phyloP scores from a whole-genome alignment of 2,797 vertebrate genomes.

The Sebastes dallii region DNA sequence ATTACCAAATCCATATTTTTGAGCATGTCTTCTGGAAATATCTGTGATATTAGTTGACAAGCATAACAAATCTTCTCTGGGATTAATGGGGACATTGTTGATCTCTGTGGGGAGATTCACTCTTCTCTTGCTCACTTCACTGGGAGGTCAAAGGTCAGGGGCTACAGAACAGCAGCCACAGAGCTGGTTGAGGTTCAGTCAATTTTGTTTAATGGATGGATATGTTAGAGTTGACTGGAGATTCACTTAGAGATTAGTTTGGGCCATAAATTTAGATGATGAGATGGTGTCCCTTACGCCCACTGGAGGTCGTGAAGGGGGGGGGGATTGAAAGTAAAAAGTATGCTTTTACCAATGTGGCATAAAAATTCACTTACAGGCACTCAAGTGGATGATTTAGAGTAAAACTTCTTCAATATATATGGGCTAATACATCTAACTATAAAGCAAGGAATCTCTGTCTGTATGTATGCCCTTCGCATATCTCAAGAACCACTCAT shows the following conservation, averaged over 20 bases:
- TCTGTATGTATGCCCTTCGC: no score
- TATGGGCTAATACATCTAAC: not conserved
- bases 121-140: not conserved
- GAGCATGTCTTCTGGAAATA: not conserved
- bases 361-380: not conserved
- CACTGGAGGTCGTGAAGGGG: not conserved
- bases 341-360: not conserved
- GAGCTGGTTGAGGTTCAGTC: not conserved
- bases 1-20: not conserved
- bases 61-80: not conserved
- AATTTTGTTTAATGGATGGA: conserved; percentile 19
- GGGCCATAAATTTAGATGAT: not conserved
- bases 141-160: conserved; percentile 25
- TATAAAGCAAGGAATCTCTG: no score
- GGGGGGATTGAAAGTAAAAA: not conserved
- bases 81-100: conserved; percentile 12
- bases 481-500: no score
- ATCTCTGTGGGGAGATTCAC: not conserved
- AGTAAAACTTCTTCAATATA: not conserved
- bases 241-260: conserved; percentile 24
- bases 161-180: not conserved
- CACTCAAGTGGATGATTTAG: not conserved
- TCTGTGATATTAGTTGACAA: not conserved
- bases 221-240: not conserved
- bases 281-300: not conserved